phyloP scores from a whole-genome alignment of 1,140 invertebrate species.

The Zaprionus tsacasi region DNA sequence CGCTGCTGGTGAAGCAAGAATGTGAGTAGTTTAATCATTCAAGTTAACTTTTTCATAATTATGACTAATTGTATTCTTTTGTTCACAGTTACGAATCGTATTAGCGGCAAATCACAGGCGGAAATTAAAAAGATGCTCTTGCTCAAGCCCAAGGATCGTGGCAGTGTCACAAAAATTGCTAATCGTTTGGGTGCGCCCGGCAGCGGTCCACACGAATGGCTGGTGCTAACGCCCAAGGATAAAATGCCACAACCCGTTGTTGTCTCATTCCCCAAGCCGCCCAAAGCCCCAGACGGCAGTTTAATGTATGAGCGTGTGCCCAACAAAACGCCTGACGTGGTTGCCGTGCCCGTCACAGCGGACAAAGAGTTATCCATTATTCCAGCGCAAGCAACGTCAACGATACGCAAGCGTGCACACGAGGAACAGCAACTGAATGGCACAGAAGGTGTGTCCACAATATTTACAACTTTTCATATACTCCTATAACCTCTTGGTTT shows the following conservation, averaged over 20 bases:
- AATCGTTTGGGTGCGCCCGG: conserved; percentile 89
- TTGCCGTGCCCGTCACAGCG: conserved; percentile 53
- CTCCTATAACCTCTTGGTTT: neutral
- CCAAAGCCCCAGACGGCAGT: conserved; percentile 93
- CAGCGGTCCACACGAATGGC: conserved; percentile 90
- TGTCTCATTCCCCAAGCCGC: conserved; percentile 94
- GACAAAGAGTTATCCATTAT: conserved; percentile 84
- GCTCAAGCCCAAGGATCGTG: conserved; percentile 86
- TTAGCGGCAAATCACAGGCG: conserved; percentile 86
- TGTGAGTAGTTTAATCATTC: conserved; percentile 86
- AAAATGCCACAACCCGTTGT: conserved; percentile 91
- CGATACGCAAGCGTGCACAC: conserved; percentile 90
- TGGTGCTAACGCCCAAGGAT: conserved; percentile 91
- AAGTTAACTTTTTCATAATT: neutral
- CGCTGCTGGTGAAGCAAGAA: conserved; percentile 93
- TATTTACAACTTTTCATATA: neutral
- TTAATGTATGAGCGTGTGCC: conserved; percentile 92
- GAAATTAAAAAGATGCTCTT: conserved; percentile 87
- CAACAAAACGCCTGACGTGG: conserved; percentile 90
- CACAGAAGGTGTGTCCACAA: conserved; percentile 83
- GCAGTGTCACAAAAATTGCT: conserved; percentile 91
- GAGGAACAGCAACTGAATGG: conserved; percentile 91
- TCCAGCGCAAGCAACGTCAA: conserved; percentile 84
- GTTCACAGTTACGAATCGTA: conserved; percentile 86
- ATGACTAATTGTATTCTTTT: neutral